Base-by-base conservation (phyloP, 2,797 vertebrate species). In the Thaleichthys pacificus region DNA sequence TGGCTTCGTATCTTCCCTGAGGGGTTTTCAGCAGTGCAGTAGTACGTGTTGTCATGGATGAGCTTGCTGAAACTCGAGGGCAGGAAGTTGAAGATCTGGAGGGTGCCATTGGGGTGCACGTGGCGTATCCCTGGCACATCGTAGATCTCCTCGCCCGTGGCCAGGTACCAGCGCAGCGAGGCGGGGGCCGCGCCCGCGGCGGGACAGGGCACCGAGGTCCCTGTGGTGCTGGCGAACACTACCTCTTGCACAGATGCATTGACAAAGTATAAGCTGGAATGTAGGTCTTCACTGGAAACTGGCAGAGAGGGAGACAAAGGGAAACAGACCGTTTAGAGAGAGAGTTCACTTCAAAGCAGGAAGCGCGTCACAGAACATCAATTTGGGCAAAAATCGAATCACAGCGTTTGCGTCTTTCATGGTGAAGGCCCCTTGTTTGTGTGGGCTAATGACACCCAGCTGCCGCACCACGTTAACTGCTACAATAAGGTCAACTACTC, bases 191-290 rank as follows among this genome's bases (percentile, higher is more conserved):
- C 94, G 69, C 96, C 97, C 86, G 96, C 96, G 80, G 97, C 97
- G 26, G 97, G 97, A 94, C 97, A 99, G 94, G 97, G 96, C 93
- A 98, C 97, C 89, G 97, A 85, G 32, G 96, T 96, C 96, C 97
- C 97, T 92, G 96, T 97, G 91, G 96, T 97, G 93, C 97, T 99
- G 88, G 97, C 97, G 90, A 99, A 99, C 94, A 99, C 96, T 98
- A 99, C 97, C 97, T 98, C 97, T 98, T 99, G 97, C 95, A 99
- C 89, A 97, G 97, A 98, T 97, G 97, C 97, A 98, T 99, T 98
- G 96, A 99, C 97, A 93, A 99, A 98, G 89, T 99, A 99, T 90
- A 99, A 94, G 93, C 96, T 99, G 95, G 97, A 95, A 80, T 95
- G 97, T 89, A 98, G 94, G 88, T 98, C 97, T 91, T 99, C 97